phyloP scores from a whole-genome alignment of 2,888 invertebrate species.

The Anagyrus pseudococci region DNA sequence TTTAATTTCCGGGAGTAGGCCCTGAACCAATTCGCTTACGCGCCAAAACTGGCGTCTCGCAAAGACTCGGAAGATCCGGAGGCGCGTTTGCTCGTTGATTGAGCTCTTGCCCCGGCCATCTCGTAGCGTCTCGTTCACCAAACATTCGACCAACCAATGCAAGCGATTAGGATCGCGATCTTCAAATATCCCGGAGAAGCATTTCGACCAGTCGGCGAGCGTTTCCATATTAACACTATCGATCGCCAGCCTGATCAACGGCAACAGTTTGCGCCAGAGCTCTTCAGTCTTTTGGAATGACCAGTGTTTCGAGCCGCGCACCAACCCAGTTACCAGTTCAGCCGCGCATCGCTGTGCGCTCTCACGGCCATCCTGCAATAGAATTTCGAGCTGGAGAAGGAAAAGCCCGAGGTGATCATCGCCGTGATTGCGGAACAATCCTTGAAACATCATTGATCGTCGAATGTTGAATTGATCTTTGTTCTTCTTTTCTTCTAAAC shows the following conservation, averaged over 20 bases:
- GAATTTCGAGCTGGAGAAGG: constrained; percentile 69
- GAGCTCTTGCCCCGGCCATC: constrained; percentile 64
- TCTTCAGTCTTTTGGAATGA: constrained; percentile 67
- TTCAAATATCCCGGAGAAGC: constrained; percentile 73
- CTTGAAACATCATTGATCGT: constrained; percentile 77
- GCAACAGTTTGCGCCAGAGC: constrained; percentile 70
- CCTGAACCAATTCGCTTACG: constrained; percentile 70
- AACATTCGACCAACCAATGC: constrained; percentile 69
- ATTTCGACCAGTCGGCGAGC: constrained; percentile 74
- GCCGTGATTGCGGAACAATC: constrained; percentile 81
- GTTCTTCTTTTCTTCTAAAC: constrained; percentile 86
- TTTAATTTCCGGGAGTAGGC: constrained; percentile 64
- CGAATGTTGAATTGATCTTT: constrained; percentile 61
- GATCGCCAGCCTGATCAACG: constrained; percentile 70
- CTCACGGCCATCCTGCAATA: constrained; percentile 75
- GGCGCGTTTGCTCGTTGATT: constrained; percentile 71
- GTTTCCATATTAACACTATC: constrained; percentile 77
- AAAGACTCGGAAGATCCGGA: constrained; percentile 75
- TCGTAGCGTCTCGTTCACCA: constrained; percentile 70
- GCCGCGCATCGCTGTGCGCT: constrained; percentile 80
- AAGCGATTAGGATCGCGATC: constrained; percentile 75
- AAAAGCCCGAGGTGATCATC: constrained; percentile 70
- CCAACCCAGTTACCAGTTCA: constrained; percentile 79
- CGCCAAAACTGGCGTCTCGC: constrained; percentile 82
- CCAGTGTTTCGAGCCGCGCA: constrained; percentile 88